phyloP scores from a whole-genome alignment of 2,113 vertebrate genomes.

The Hippocampus comes region DNA sequence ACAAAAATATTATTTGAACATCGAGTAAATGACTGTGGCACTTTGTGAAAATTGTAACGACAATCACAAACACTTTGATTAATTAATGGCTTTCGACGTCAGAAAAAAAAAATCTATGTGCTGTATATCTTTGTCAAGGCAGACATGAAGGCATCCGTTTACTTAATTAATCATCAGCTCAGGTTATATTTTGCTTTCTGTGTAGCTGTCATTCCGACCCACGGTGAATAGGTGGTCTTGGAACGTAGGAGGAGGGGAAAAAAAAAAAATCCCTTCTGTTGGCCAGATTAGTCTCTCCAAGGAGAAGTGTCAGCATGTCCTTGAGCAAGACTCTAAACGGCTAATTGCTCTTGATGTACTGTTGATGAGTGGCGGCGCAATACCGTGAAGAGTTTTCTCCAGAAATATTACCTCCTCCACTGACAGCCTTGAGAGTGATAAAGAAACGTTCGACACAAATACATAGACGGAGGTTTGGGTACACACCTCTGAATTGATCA shows the following conservation, averaged over 20 bases:
- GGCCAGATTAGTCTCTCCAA: not conserved
- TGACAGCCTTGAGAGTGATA: not conserved
- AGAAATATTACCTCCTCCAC: not conserved
- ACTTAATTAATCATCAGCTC: not conserved
- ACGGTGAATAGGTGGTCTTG: not conserved
- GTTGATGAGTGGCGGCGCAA: not conserved
- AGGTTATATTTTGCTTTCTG: not conserved
- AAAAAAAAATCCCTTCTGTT: not conserved
- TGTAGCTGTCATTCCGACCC: not conserved
- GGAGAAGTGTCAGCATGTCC: conserved; percentile 1
- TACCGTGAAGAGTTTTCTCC: conserved; percentile 1
- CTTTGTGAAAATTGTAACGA: not conserved
- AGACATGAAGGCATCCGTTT: not conserved
- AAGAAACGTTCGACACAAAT: not conserved
- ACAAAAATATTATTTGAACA: not conserved
- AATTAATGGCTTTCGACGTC: not conserved
- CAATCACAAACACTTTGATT: no score
- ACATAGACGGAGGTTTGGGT: not conserved
- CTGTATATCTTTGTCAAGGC: not conserved
- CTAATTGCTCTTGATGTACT: conserved; percentile 9
- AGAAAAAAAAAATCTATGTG: not conserved
- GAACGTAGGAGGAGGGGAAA: not conserved
- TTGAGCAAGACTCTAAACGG: conserved; percentile 1
- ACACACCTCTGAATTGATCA: not conserved
- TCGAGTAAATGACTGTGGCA: not conserved